These are phyloP conservation scores for Sisyra terminalis DNA, from an alignment of 2,888 invertebrate species.

Conservation along the genomic window DNA sequence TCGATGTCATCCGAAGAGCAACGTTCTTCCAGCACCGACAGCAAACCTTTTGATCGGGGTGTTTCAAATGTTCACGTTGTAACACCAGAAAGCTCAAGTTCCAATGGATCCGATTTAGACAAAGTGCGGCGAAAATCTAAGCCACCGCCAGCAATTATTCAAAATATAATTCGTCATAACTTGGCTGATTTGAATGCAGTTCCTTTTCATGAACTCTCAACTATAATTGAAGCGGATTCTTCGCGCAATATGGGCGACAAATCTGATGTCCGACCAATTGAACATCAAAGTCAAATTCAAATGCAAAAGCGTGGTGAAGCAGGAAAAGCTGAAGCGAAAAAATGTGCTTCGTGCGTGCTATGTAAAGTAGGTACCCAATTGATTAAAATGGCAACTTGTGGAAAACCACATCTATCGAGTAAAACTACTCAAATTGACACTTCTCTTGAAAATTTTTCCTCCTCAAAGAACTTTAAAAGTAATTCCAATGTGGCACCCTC, in stretches of 20 bases:
- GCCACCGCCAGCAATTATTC: conserved; percentile 23
- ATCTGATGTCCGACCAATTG: neutral
- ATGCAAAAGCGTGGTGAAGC: no score
- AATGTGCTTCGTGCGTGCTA: no score
- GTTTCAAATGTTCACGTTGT: neutral
- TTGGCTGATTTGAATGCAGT: conserved; percentile 19
- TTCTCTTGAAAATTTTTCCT: no score
- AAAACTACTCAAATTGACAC: no score
- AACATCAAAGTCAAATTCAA: neutral
- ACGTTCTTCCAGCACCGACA: neutral
- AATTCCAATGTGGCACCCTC: no score
- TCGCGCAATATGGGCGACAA: neutral
- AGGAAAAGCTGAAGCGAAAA: no score
- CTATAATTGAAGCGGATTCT: conserved; percentile 20
- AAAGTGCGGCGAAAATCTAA: conserved; percentile 12
- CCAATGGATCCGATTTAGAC: neutral
- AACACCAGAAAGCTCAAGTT: neutral
- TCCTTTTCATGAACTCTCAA: conserved; percentile 25
- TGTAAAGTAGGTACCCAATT: no score
- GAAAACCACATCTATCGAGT: no score
- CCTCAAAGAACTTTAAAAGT: no score
- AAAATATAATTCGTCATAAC: conserved; percentile 15
- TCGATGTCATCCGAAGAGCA: no score
- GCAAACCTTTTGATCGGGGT: neutral
- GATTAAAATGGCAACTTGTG: no score